phyloP scores from a whole-genome alignment of 1,140 invertebrate genomes.

The Cryptotermes secundus region DNA sequence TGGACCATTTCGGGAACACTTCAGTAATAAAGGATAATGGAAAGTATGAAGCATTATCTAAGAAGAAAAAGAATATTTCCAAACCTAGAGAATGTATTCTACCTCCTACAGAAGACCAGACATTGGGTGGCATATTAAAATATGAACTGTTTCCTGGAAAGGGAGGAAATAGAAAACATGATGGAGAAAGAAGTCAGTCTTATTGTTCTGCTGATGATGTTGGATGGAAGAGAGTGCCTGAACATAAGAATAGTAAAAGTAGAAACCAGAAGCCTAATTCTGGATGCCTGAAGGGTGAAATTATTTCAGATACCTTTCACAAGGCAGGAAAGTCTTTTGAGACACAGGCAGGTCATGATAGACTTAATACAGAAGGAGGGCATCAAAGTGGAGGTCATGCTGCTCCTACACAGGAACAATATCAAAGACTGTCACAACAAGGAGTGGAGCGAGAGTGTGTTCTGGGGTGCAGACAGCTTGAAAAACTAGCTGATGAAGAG shows the following conservation, averaged over 20 bases:
- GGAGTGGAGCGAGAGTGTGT: not conserved
- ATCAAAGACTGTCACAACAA: not conserved
- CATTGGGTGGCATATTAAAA: too few relatives aligned
- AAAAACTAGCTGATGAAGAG: slow-evolving; percentile 36
- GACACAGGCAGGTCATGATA: not conserved
- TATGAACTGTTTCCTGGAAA: not conserved
- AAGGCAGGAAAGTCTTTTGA: not conserved
- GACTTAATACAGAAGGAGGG: not conserved
- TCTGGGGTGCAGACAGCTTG: slow-evolving; percentile 37
- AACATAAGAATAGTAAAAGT: not conserved
- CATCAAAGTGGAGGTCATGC: not conserved
- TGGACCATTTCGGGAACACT: too few relatives aligned
- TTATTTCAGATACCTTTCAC: not conserved
- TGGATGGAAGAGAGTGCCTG: not conserved
- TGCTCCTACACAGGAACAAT: not conserved
- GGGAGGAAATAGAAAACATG: not conserved
- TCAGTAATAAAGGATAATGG: not conserved
- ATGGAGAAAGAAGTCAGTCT: not conserved
- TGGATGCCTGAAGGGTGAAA: not conserved
- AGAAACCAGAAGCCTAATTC: not conserved
- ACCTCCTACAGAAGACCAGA: too few relatives aligned
- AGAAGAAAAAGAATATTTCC: too few relatives aligned
- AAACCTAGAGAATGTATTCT: too few relatives aligned
- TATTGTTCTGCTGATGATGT: not conserved
- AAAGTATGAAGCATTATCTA: too few relatives aligned